Evolutionary conservation across 2,797 vertebrate genomes (phyloP).

Genomic region (Acanthis flammea): DNA sequence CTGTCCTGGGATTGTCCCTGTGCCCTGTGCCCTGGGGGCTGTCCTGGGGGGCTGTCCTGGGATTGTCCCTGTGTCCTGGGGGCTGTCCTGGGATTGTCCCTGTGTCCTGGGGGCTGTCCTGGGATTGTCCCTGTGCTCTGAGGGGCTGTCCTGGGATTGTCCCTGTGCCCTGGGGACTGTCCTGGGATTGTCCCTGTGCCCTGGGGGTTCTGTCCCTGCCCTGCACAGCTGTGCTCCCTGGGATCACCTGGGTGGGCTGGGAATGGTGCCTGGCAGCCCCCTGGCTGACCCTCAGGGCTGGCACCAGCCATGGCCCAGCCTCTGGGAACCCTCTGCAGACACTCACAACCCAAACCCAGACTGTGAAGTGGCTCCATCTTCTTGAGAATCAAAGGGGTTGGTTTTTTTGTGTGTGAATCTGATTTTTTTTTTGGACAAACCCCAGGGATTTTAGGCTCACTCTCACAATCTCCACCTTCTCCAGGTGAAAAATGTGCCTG

Average conservation of each 20-base stretch:
- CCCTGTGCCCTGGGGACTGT: background rate
- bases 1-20: too few species aligned
- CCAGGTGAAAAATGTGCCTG: background rate
- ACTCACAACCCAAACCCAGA: background rate
- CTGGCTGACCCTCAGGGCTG: background rate
- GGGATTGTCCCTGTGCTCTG: background rate
- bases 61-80: too few species aligned
- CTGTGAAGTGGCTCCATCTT: background rate
- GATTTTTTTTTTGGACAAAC: background rate
- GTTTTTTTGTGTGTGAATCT: background rate
- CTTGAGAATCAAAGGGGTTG: background rate
- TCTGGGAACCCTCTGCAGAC: background rate
- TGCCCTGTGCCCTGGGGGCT: too few species aligned
- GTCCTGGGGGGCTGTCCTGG: too few species aligned
- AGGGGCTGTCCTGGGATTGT: background rate
- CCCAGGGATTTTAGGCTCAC: background rate
- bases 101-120: background rate
- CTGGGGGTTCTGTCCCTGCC: background rate
- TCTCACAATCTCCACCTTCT: background rate
- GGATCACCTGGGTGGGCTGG: fast-evolving
- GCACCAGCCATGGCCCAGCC: fast-evolving
- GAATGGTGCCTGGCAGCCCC: fast-evolving
- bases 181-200: background rate
- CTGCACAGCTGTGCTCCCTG: background rate
- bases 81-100: too few species aligned